Evolutionary conservation across 1,140 invertebrate species (phyloP), one percentile per base, ranked within the genome.

Genomic region (Mya arenaria): DNA sequence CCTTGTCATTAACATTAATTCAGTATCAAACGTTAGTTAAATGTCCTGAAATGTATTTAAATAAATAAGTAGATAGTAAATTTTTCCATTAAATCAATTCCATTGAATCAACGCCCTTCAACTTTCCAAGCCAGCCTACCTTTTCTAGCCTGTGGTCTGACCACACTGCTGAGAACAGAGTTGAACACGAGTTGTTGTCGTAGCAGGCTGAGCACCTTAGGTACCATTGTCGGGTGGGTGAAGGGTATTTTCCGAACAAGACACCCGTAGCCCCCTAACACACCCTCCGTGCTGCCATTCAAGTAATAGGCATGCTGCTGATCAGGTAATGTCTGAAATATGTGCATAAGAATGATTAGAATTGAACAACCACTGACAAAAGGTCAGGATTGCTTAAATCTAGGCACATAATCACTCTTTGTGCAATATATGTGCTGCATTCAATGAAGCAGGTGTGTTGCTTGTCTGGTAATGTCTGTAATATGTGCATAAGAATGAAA

Each of bases 241-340:
- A 99, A 99, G 0, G 97, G 97, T 79, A 99, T 96, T 71, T 95
- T 96, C 25, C 94, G 94, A 23, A 99, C 95, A 86, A 97, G 91
- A 37, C 97, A 95, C 3, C 97, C 97, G 63, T 96, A 95, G 92
- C 98, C 94, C 32, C 91, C 89, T 3, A 87, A 75, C 39, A 85
- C 83, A 68, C 88, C 89, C 17, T 94, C 95, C 84, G 95, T 95
- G 79, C 95, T 95, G 89, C 97, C 96, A 4, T 96, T 98, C 93
- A 99, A 95, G 91, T 97, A 97, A 91, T 98, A 99, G 90, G 97
- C 97, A 91, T 99, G 98, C 41, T 96, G 95, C 89, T 99, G 97
- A 90, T 98, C 97, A 0, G 97, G 97, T 34, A 99, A 93, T 62
- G 96, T 96, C 95, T 98, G 93, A 75, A 89, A 87, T 68, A 52